These are phyloP conservation scores for Athripsodes cinereus DNA, from an alignment of 2,888 invertebrate genomes.

Conservation along the genomic window DNA sequence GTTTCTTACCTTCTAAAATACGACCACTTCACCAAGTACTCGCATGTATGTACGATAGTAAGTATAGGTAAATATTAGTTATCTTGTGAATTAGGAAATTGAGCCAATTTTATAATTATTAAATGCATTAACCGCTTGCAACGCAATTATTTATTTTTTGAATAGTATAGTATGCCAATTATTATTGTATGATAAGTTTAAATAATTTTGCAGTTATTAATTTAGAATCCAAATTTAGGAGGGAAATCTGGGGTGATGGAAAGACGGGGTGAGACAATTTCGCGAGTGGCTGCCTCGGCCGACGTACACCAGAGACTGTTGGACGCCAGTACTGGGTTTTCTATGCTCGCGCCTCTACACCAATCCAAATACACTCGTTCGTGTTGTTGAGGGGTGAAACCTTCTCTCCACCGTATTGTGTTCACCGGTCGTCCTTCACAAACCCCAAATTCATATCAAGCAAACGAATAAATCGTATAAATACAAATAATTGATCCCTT, in stretches of 20 bases:
- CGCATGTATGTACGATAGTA: too few relatives aligned
- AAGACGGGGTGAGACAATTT: constrained; percentile 1
- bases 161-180: too few relatives aligned
- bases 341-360: constrained; percentile 11
- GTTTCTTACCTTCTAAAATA: too few relatives aligned
- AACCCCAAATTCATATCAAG: neutral
- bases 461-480: too few relatives aligned
- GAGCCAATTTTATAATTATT: too few relatives aligned
- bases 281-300: constrained; percentile 12
- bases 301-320: constrained; percentile 19
- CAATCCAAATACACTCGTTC: neutral
- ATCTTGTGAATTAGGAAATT: too few relatives aligned
- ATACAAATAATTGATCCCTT: too few relatives aligned
- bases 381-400: neutral
- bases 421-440: neutral
- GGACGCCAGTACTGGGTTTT: constrained; percentile 13
- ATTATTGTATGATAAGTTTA: too few relatives aligned
- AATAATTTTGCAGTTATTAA: neutral
- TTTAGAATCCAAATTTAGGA: constrained; percentile 4
- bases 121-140: too few relatives aligned
- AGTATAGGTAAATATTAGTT: too few relatives aligned
- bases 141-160: too few relatives aligned
- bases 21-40: too few relatives aligned
- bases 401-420: neutral
- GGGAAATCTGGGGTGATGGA: neutral